These are phyloP conservation scores for Xiphorhynchus erythropygius DNA, from an alignment of 2,797 vertebrate genomes.

Conservation along the genomic window DNA sequence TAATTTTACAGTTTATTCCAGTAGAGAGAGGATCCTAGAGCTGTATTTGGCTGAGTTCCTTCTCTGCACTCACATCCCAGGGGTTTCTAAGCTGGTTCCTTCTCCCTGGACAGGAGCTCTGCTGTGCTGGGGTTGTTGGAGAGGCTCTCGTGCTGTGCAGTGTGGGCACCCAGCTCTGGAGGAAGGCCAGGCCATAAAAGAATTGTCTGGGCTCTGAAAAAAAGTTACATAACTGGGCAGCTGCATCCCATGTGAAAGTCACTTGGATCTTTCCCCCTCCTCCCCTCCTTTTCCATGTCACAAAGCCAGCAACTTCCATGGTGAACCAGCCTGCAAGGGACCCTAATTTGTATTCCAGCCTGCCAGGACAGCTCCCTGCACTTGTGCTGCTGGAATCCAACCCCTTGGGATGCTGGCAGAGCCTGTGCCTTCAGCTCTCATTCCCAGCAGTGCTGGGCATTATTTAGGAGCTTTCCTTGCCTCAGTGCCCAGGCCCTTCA, in stretches of 20 bases:
- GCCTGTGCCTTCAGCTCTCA: not conserved
- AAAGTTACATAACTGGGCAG: not conserved
- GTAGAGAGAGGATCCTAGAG: not conserved
- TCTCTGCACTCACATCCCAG: not conserved
- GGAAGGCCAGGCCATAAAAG: not conserved
- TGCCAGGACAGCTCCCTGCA: not conserved
- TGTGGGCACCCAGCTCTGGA: not conserved
- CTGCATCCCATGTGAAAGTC: not conserved
- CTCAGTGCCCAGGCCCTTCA: not conserved
- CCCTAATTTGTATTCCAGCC: not conserved
- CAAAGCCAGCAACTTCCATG: not conserved
- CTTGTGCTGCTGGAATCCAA: not conserved
- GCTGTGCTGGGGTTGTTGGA: not conserved
- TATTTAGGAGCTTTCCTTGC: conserved; percentile 4
- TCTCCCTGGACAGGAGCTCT: not conserved
- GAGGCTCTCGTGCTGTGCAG: not conserved
- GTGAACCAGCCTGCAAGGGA: not conserved
- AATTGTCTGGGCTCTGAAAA: not conserved
- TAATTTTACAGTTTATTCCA: not conserved
- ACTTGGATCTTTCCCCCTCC: not conserved
- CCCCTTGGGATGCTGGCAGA: not conserved
- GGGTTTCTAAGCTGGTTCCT: not conserved
- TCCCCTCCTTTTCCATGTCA: not conserved
- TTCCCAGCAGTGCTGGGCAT: not conserved
- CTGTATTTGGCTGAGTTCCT: not conserved